These are phyloP conservation scores for Schizopygopsis pylzovi DNA, from an alignment of 2,797 vertebrate species.

Conservation along the genomic window DNA sequence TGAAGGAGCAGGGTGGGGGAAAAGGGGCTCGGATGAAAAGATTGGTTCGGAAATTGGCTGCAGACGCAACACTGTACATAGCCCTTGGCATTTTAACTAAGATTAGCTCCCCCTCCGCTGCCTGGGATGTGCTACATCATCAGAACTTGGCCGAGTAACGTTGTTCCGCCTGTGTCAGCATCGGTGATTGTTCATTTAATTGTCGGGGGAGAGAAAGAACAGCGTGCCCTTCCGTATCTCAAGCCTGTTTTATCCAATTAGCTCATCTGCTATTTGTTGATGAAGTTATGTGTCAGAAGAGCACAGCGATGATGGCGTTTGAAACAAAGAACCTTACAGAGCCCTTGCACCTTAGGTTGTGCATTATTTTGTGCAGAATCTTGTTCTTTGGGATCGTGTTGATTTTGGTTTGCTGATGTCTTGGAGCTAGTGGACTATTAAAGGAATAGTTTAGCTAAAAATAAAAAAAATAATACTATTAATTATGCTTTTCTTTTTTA, in stretches of 20 bases:
- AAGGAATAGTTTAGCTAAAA: background rate
- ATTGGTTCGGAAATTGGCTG: background rate
- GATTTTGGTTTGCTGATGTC: background rate
- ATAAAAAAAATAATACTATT: no score
- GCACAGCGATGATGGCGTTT: conserved; percentile 13
- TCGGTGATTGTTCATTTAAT: conserved; percentile 41
- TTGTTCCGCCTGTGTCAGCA: conserved; percentile 49
- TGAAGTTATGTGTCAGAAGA: conserved; percentile 30
- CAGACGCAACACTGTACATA: conserved; percentile 12
- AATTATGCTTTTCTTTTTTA: no score
- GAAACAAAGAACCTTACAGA: conserved; percentile 6
- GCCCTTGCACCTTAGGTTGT: background rate
- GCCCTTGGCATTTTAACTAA: conserved; percentile 25
- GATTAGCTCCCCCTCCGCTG: background rate
- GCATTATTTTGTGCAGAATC: background rate
- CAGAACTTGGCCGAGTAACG: background rate
- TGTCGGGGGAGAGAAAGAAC: conserved; percentile 48
- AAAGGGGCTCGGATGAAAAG: conserved; percentile 13
- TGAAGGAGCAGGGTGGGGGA: background rate
- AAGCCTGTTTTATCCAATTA: conserved; percentile 46
- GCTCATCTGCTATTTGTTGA: conserved; percentile 47
- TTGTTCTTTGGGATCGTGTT: conserved; percentile 4
- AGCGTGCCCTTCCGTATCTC: conserved; percentile 28
- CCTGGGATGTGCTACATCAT: conserved; percentile 32
- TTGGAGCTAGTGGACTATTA: background rate